Base-by-base conservation (phyloP, 2,888 invertebrate species). In the Seira ritae region DNA sequence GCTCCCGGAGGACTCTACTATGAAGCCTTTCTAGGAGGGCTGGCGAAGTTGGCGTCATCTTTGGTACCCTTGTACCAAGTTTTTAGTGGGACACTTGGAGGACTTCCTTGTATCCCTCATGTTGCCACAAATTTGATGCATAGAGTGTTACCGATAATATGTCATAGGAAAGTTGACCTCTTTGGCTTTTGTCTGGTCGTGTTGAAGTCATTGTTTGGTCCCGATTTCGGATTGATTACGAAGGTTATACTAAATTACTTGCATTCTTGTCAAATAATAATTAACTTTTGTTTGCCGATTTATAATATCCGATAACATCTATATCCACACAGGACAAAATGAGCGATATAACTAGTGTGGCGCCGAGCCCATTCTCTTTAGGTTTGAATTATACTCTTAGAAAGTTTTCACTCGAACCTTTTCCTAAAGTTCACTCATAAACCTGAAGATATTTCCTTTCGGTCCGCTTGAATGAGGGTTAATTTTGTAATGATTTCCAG, bases 251-350 rank as follows among this genome's bases (percentile, higher is more conserved):
- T 60, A 60, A n/a, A n/a, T n/a, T n/a, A n/a, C n/a, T n/a, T n/a
- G n/a, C n/a, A n/a, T n/a, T n/a, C n/a, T n/a, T n/a, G n/a, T n/a
- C n/a, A n/a, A n/a, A 60, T n/a, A 15, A 12, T 60, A 60, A 60
- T 60, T 60, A 60, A 6, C n/a, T n/a, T 60, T 60, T 12, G 4
- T 4, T n/a, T 4, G 17, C 17, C 17, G 17, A 60, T n/a, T 60
- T 10, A 15, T 60, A 8, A 42, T n/a, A n/a, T n/a, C n/a, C n/a
- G n/a, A n/a, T n/a, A n/a, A n/a, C n/a, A n/a, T n/a, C n/a, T n/a
- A n/a, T n/a, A n/a, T n/a, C n/a, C n/a, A n/a, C n/a, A n/a, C 17
- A 77, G 77, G 80, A 79, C 2, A 79, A 84, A 23, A 60, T 84
- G 42, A n/a, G n/a, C n/a, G n/a, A n/a, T n/a, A n/a, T n/a, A 17